A percentile compares a stretch with the other conserved stretches of the same genome.
Evolutionary conservation across 2,113 vertebrate species (phyloP).

Genomic region (human): GRCh38 chr3:44950001-44950500

Average conservation of each 20-base stretch:
- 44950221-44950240: not conserved
- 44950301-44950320: not conserved
- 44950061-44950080: too few relatives aligned
- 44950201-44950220: not conserved
- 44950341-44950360: not conserved
- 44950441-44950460: not conserved
- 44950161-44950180: not conserved
- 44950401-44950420: not conserved
- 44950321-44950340: not conserved
- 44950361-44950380: not conserved
- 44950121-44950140: too few relatives aligned
- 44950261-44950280: not conserved
- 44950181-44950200: not conserved
- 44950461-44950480: not conserved
- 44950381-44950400: not conserved
- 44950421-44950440: fast-evolving
- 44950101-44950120: too few relatives aligned
- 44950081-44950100: too few relatives aligned
- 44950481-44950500: not conserved
- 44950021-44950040: too few relatives aligned
- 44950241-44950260: not conserved
- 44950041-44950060: too few relatives aligned
- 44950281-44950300: not conserved
- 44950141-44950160: not conserved
- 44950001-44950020: too few relatives aligned